A percentile compares a stretch with the other conserved stretches of the same genome.
Conservation (phyloP, 2,888 invertebrate species). For the Habroteleia sp. region DNA sequence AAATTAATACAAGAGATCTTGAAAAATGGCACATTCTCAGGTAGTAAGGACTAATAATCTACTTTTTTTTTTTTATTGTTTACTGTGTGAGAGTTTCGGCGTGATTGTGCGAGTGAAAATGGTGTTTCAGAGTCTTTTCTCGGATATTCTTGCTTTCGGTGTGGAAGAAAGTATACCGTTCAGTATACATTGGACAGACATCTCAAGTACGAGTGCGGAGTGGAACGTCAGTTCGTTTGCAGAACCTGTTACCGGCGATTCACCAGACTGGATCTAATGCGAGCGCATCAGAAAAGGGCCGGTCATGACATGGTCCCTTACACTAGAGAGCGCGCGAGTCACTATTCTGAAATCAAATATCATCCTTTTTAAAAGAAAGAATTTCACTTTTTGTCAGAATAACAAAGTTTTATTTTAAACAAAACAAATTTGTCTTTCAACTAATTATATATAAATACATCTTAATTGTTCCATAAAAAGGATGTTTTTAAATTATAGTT, state of each 20-base stretch:
- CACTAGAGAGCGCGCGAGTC: conserved; percentile 65
- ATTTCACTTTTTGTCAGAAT: background rate
- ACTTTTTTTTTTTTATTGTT: conserved; percentile 2
- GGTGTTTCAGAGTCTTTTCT: conserved; percentile 73
- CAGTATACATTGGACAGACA: conserved; percentile 73
- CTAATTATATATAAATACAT: too few relatives aligned
- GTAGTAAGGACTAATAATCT: background rate
- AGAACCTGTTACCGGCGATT: conserved; percentile 78
- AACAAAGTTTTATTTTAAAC: too few relatives aligned
- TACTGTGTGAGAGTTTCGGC: conserved; percentile 39
- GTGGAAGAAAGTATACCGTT: conserved; percentile 70
- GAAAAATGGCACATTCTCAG: background rate
- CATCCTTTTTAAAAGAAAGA: conserved; percentile 32
- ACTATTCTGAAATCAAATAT: conserved; percentile 47
- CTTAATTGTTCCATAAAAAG: too few relatives aligned
- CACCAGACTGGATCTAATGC: conserved; percentile 78
- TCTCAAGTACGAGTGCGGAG: conserved; percentile 78
- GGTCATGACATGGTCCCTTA: conserved; percentile 69
- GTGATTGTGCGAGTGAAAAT: conserved; percentile 67
- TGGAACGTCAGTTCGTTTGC: conserved; percentile 80
- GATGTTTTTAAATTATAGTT: too few relatives aligned
- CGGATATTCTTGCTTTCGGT: conserved; percentile 70
- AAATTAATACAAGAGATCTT: background rate
- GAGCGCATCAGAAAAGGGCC: conserved; percentile 70
- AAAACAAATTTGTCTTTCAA: too few relatives aligned